phyloP scores from a whole-genome alignment of 2,797 vertebrate genomes.

The Hirundo rustica region DNA sequence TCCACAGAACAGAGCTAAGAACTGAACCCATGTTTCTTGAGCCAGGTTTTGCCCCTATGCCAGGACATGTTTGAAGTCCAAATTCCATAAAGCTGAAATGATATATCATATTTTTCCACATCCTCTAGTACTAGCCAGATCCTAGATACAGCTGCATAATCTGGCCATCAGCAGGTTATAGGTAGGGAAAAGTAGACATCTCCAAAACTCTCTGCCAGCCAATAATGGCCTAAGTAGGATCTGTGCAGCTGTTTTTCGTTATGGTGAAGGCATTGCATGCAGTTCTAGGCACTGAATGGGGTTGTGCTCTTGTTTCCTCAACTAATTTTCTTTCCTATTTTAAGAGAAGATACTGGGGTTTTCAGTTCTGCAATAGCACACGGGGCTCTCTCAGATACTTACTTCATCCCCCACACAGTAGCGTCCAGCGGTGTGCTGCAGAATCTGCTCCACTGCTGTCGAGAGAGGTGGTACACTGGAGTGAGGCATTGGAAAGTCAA shows the following conservation, averaged over 20 bases:
- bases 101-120: background rate
- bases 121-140: background rate
- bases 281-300: background rate
- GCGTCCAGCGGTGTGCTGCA: constrained; percentile 85
- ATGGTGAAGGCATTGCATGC: background rate
- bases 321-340: background rate
- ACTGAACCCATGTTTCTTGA: background rate
- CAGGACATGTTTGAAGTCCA: background rate
- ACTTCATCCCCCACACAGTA: constrained; percentile 94
- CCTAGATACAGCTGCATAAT: background rate
- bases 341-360: background rate
- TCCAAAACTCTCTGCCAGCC: background rate
- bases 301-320: background rate
- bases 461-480: background rate
- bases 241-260: background rate
- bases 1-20: background rate
- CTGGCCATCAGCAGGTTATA: background rate
- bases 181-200: background rate
- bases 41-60: background rate
- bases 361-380: background rate
- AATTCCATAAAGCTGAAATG: background rate
- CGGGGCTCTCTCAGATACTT: constrained; percentile 12
- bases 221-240: background rate
- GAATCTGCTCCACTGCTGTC: constrained; percentile 89
- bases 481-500: background rate